phyloP scores from a whole-genome alignment of 2,888 invertebrate species.

The Zootermopsis nevadensis region DNA sequence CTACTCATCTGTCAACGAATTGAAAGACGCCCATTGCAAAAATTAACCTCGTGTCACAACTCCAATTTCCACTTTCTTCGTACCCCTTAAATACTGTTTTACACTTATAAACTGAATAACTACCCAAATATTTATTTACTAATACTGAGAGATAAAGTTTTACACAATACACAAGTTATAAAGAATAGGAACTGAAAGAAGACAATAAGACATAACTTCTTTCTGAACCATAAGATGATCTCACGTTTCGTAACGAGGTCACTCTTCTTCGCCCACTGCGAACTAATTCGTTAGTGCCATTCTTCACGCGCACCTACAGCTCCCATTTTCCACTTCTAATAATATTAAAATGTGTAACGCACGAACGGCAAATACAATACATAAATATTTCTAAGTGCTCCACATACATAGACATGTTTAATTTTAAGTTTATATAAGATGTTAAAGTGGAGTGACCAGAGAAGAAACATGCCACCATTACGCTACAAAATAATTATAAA shows the following conservation, averaged over 20 bases:
- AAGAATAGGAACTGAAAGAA: background rate
- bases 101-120: background rate
- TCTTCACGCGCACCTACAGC: background rate
- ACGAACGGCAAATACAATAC: background rate
- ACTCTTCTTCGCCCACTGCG: slow-evolving; percentile 2
- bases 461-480: too few species aligned
- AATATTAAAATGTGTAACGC: background rate
- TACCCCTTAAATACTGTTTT: background rate
- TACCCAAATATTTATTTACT: background rate
- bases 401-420: too few species aligned
- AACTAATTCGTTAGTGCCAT: background rate
- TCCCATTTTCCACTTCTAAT: background rate
- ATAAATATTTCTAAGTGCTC: too few species aligned
- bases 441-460: too few species aligned
- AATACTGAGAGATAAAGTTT: background rate
- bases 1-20: background rate
- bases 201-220: background rate
- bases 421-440: too few species aligned
- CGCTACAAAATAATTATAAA: too few species aligned
- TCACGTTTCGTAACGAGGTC: background rate
- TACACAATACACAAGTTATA: background rate
- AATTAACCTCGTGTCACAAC: background rate
- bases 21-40: background rate
- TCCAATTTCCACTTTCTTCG: background rate
- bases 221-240: background rate